Evolutionary conservation across 2,888 invertebrate species (phyloP).

Genomic region (Synergus laeviventris): DNA sequence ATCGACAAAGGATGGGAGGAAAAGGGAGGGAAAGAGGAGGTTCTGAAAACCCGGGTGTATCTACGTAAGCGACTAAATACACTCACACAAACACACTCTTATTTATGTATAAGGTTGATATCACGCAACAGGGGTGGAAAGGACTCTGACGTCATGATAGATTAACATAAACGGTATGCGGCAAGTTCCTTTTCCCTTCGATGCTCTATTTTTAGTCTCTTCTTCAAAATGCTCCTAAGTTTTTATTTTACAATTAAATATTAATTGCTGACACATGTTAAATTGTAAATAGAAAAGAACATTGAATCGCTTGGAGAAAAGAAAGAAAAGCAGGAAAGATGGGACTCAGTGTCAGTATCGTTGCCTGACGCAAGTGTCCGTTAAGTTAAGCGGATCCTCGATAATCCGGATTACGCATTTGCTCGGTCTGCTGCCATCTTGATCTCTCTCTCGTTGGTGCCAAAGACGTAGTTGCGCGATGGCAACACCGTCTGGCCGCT

Average conservation of each 20-base stretch:
- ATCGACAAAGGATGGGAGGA: constrained; percentile 69
- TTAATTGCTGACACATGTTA: no score
- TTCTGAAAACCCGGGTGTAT: constrained; percentile 1
- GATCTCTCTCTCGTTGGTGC: constrained; percentile 67
- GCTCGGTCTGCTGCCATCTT: constrained; percentile 70
- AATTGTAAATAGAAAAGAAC: not conserved
- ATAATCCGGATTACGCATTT: constrained; percentile 76
- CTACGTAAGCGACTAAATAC: constrained; percentile 1
- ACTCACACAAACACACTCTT: constrained; percentile 40
- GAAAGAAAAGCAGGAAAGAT: not conserved
- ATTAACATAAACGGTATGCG: constrained; percentile 65
- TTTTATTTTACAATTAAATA: not conserved
- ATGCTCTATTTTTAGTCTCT: not conserved
- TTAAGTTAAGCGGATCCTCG: constrained; percentile 74
- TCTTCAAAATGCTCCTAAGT: constrained; percentile 33
- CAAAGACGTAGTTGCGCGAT: constrained; percentile 71
- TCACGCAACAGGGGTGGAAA: constrained; percentile 57
- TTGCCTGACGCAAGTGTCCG: constrained; percentile 72
- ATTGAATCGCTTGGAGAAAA: not conserved
- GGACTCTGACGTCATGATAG: constrained; percentile 65
- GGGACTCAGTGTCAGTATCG: constrained; percentile 61
- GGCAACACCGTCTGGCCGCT: constrained; percentile 57
- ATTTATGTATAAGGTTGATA: constrained; percentile 62
- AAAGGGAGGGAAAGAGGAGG: constrained; percentile 55
- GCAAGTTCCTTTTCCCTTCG: constrained; percentile 36